Evolutionary conservation across 2,888 invertebrate species (phyloP).

Genomic region (Monoplex corrugatus): DNA sequence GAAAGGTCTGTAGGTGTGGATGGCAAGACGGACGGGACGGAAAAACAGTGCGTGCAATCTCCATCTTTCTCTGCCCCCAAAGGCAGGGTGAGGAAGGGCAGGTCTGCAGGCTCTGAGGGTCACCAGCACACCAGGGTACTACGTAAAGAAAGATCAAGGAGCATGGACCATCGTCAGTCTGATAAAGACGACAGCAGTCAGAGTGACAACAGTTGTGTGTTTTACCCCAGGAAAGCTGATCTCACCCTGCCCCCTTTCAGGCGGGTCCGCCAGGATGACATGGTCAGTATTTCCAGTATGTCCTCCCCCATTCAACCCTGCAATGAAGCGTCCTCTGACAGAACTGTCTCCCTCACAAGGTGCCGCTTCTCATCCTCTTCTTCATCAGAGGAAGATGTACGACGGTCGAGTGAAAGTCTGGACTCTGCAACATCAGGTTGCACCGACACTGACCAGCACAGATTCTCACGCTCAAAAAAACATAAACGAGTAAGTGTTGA

Average conservation of each 20-base stretch:
- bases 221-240: neutral
- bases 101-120: neutral
- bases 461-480: conserved; percentile 67
- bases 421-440: neutral
- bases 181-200: neutral
- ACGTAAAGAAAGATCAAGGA: neutral
- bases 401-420: conserved; percentile 32
- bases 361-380: neutral
- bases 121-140: too few relatives aligned
- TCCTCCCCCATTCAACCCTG: conserved; percentile 21
- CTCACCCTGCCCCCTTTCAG: conserved; percentile 10
- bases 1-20: too few relatives aligned
- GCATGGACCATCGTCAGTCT: too few relatives aligned
- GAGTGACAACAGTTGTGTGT: neutral
- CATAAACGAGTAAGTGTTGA: conserved; percentile 69
- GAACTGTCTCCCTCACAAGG: neutral
- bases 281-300: conserved; percentile 25
- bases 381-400: neutral
- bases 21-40: neutral
- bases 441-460: neutral
- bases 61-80: neutral
- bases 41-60: too few relatives aligned
- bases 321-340: neutral
- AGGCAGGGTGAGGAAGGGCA: neutral
- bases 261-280: neutral